Percentiles rank a stretch among this genome's conserved stretches.
phyloP scores from a whole-genome alignment of 64 coral and sea anemone genomes.

The Montipora capricornis region DNA sequence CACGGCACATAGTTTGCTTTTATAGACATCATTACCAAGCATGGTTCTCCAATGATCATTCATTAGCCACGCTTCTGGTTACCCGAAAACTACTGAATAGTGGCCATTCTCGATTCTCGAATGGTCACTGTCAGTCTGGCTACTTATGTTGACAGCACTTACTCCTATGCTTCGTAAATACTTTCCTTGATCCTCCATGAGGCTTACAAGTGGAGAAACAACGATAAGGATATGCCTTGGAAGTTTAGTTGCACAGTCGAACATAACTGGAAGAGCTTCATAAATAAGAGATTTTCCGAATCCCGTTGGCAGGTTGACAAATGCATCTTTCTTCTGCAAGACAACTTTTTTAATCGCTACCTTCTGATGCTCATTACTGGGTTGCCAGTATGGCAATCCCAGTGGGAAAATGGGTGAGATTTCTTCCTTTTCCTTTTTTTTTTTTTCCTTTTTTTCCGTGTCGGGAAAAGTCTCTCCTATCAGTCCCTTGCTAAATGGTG shows the following conservation, averaged over 20 bases:
- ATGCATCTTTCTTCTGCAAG: too few relatives aligned
- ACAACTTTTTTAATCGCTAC: too few relatives aligned
- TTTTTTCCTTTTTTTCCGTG: too few relatives aligned
- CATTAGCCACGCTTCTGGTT: constrained; percentile 22
- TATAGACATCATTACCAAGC: constrained; percentile 1
- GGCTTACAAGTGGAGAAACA: too few relatives aligned
- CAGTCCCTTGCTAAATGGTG: too few relatives aligned
- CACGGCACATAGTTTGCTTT: constrained; percentile 37
- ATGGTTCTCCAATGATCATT: constrained; percentile 37
- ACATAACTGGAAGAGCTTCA: neutral
- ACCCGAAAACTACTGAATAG: constrained; percentile 25
- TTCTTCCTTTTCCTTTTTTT: too few relatives aligned
- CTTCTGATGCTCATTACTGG: too few relatives aligned
- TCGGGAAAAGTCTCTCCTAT: too few relatives aligned
- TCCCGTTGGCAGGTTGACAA: constrained; percentile 21
- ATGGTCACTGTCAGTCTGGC: neutral
- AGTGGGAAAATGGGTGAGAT: too few relatives aligned
- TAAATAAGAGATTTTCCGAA: constrained; percentile 52
- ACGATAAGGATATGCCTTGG: too few relatives aligned
- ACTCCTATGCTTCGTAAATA: neutral
- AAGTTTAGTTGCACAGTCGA: too few relatives aligned
- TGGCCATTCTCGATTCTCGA: neutral
- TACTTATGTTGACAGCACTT: constrained; percentile 16
- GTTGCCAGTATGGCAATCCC: too few relatives aligned
- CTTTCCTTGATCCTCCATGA: constrained; percentile 13